phyloP scores from a whole-genome alignment of 2,797 vertebrate genomes.

The Meda fulgida region DNA sequence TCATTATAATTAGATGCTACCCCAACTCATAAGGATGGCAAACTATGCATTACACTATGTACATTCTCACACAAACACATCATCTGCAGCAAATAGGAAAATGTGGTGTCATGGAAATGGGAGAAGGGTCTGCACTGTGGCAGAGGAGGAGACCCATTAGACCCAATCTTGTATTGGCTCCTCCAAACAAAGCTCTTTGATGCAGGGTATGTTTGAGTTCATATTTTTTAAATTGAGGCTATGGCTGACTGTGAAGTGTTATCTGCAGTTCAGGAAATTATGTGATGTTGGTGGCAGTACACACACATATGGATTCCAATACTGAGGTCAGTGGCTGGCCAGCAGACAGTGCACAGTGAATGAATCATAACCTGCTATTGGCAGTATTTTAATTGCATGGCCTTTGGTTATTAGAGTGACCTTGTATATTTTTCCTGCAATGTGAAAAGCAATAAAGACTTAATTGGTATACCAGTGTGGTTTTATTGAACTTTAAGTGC shows the following conservation, averaged over 20 bases:
- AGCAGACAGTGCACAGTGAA: not conserved
- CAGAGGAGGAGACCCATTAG: too few relatives aligned
- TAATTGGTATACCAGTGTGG: slow-evolving; percentile 3
- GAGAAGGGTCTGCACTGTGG: not conserved
- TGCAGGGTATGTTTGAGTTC: not conserved
- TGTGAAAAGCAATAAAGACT: slow-evolving; percentile 6
- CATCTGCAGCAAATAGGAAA: not conserved
- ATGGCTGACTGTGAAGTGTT: not conserved
- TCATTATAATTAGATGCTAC: slow-evolving; percentile 12
- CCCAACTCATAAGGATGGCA: slow-evolving; percentile 5
- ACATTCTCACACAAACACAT: slow-evolving; percentile 14
- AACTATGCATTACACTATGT: slow-evolving; percentile 4
- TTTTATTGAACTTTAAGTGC: slow-evolving; percentile 30
- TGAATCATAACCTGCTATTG: slow-evolving; percentile 31
- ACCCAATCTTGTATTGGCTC: not conserved
- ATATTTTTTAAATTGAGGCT: slow-evolving; percentile 1
- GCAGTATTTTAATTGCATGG: slow-evolving; percentile 26
- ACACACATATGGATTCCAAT: slow-evolving; percentile 6
- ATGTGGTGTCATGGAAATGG: not conserved
- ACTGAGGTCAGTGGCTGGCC: slow-evolving; percentile 8
- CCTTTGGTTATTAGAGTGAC: slow-evolving; percentile 22
- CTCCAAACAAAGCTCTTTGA: slow-evolving; percentile 19
- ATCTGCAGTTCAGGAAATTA: slow-evolving; percentile 1
- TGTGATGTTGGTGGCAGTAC: slow-evolving; percentile 21
- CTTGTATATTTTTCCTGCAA: slow-evolving; percentile 26